These are phyloP conservation scores for Chaetodon trifascialis DNA, from an alignment of 2,113 vertebrate genomes.

Conservation along the genomic window DNA sequence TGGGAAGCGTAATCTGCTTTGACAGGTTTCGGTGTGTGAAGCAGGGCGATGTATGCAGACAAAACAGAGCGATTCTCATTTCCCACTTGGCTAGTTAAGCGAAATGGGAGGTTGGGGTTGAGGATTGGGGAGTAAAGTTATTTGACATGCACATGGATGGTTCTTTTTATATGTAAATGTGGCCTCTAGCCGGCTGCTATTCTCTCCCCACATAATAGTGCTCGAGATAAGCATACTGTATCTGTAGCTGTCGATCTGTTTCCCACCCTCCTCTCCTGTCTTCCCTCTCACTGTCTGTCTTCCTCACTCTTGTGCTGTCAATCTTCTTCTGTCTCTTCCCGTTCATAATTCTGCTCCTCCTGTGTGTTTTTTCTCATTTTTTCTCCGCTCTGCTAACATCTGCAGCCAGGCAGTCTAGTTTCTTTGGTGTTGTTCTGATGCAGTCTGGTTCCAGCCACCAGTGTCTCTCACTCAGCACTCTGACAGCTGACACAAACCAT, in stretches of 20 bases:
- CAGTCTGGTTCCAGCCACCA: not conserved
- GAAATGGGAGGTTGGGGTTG: constrained; percentile 29
- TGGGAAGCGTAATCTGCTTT: constrained; percentile 3
- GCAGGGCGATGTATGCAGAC: not conserved
- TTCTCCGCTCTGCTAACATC: constrained; percentile 9
- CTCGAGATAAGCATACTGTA: constrained; percentile 8
- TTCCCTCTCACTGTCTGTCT: not conserved
- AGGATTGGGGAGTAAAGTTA: constrained; percentile 13
- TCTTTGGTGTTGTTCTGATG: not conserved
- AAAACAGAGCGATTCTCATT: constrained; percentile 54
- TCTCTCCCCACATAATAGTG: constrained; percentile 5
- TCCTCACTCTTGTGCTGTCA: constrained; percentile 4
- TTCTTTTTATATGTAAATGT: constrained; percentile 74
- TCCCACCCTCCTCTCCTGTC: constrained; percentile 7
- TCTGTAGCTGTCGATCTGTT: constrained; percentile 38
- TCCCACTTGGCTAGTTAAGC: constrained; percentile 53
- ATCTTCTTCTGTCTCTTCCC: not conserved
- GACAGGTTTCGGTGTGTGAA: constrained; percentile 29
- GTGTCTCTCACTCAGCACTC: not conserved
- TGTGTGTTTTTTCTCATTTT: not conserved
- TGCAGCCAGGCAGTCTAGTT: constrained; percentile 21
- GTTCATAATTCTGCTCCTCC: constrained; percentile 4
- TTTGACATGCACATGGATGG: constrained; percentile 41
- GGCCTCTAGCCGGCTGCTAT: not conserved
- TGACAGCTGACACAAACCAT: constrained; percentile 17